Conservation (phyloP, 2,113 vertebrate species). For the Melanerpes formicivorus region DNA sequence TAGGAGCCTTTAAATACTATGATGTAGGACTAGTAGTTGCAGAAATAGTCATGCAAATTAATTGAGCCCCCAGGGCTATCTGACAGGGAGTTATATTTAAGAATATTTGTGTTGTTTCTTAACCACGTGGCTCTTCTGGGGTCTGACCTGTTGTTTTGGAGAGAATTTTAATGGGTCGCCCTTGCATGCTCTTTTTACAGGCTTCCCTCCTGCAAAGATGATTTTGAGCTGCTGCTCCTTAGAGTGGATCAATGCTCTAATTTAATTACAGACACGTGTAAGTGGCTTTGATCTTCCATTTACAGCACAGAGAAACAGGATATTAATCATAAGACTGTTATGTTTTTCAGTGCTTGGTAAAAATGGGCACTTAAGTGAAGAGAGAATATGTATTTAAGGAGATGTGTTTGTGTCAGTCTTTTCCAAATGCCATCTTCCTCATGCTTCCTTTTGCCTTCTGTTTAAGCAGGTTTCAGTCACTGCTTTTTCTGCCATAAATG, state of each 20-base stretch:
- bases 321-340: not conserved
- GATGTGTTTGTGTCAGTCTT: not conserved
- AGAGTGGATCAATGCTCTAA: not conserved
- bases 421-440: not conserved
- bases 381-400: not conserved
- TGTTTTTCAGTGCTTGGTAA: not conserved
- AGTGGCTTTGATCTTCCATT: not conserved
- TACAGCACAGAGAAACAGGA: rapidly evolving
- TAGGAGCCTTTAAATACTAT: not conserved
- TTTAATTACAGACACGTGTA: not conserved
- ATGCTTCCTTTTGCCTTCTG: not conserved
- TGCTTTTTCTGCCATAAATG: not conserved
- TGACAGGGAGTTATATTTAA: not conserved
- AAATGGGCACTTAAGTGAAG: not conserved
- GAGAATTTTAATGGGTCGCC: not conserved
- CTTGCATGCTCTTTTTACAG: not conserved
- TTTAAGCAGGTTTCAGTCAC: not conserved
- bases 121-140: not conserved
- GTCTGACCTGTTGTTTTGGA: not conserved
- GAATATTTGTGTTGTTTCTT: not conserved
- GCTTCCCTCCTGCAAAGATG: not conserved
- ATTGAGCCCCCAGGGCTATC: not conserved
- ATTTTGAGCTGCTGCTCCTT: not conserved
- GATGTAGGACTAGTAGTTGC: not conserved
- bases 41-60: not conserved